Conservation (phyloP, 2,888 invertebrate species). For the Malacosoma neustria region DNA sequence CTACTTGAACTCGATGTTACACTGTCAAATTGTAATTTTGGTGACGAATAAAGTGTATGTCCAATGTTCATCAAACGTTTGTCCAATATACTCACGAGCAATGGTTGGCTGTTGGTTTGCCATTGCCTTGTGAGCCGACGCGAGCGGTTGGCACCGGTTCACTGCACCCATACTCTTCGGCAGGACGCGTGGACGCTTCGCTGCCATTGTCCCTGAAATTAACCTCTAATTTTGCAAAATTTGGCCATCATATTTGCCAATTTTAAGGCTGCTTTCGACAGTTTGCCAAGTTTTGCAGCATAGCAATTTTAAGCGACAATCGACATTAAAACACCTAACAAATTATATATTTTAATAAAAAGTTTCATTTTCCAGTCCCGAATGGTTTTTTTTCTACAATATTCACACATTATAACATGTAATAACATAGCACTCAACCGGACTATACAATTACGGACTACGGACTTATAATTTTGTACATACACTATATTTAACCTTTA, state of each 20-base stretch:
- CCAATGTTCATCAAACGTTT: constrained; percentile 17
- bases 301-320: constrained; percentile 1
- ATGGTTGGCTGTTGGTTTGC: constrained; percentile 54
- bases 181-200: constrained; percentile 63
- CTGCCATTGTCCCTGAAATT: constrained; percentile 70
- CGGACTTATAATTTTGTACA: no score
- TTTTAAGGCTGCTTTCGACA: constrained; percentile 2
- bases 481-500: no score
- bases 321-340: constrained; percentile 4
- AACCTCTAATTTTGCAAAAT: constrained; percentile 26
- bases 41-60: no score
- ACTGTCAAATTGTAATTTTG: no score
- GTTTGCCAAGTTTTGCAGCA: background rate
- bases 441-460: no score
- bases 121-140: constrained; percentile 41
- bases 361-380: no score
- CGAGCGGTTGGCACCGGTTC: constrained; percentile 21
- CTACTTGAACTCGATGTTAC: no score
- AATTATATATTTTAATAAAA: background rate
- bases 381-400: constrained; percentile 1
- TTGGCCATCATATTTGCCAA: constrained; percentile 3
- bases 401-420: background rate
- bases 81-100: constrained; percentile 59
- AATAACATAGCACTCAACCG: background rate
- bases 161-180: constrained; percentile 54